Evolutionary conservation across 92 coral and sea anemone species (phyloP).

Genomic region (Muricea muricata): DNA sequence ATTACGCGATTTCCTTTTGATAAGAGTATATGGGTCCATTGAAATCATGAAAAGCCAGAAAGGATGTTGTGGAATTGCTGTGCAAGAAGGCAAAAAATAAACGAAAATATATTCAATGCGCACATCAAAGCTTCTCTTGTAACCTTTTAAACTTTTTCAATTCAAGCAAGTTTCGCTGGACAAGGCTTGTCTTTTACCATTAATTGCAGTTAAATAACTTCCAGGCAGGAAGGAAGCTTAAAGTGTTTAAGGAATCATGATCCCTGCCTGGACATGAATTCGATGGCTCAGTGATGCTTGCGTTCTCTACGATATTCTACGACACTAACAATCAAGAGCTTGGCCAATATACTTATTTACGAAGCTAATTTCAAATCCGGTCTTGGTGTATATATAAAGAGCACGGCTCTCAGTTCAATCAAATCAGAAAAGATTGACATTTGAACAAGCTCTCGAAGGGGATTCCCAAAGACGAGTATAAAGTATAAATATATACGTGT

Average conservation of each 20-base stretch:
- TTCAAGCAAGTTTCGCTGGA: background rate
- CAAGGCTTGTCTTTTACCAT: background rate
- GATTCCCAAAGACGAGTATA: constrained; percentile 40
- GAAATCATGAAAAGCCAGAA: background rate
- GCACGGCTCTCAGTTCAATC: background rate
- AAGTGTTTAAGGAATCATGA: background rate
- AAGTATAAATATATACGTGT: too few species aligned
- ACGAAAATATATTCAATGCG: background rate
- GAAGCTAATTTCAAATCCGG: constrained; percentile 15
- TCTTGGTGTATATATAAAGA: background rate
- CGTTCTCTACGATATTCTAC: background rate
- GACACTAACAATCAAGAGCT: background rate
- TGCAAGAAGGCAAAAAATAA: background rate
- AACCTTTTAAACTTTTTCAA: background rate
- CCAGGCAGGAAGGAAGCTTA: constrained; percentile 26
- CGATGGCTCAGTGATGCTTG: background rate
- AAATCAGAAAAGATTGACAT: background rate
- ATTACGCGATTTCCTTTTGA: constrained; percentile 32
- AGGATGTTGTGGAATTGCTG: constrained; percentile 1
- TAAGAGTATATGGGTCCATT: background rate
- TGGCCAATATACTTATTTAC: constrained; percentile 36
- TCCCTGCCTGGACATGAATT: constrained; percentile 37
- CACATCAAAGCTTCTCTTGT: background rate
- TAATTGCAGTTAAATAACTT: background rate
- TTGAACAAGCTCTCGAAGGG: constrained; percentile 10